These are phyloP conservation scores for Petrocephalus microphthalmus DNA, from an alignment of 2,113 vertebrate species.

Conservation along the genomic window DNA sequence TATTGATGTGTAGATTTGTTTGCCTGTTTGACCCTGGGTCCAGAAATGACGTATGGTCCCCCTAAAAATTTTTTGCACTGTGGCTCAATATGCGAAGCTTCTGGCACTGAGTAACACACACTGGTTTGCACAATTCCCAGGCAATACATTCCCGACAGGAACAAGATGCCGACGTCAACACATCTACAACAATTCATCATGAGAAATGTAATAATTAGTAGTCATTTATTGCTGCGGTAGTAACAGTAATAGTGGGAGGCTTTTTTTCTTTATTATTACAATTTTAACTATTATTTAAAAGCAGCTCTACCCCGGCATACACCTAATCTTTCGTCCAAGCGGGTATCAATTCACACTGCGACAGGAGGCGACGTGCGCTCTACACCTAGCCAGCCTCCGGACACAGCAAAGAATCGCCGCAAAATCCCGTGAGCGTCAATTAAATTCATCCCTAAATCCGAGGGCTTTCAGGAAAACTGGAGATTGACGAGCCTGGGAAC, in stretches of 20 bases:
- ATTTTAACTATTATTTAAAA: too few relatives aligned
- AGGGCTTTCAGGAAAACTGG: neutral
- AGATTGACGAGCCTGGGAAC: neutral
- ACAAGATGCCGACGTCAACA: neutral
- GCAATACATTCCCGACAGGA: too few relatives aligned
- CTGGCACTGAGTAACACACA: too few relatives aligned
- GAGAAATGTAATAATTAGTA: neutral
- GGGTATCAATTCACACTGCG: neutral
- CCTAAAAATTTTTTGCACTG: too few relatives aligned
- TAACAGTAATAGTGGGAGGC: neutral
- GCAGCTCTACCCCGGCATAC: neutral
- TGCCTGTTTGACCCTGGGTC: too few relatives aligned
- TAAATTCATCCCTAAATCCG: neutral
- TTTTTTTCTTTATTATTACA: too few relatives aligned
- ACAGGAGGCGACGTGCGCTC: neutral
- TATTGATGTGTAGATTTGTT: too few relatives aligned
- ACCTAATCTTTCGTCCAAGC: neutral
- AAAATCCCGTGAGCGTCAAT: neutral
- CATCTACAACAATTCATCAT: neutral
- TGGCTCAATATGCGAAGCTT: too few relatives aligned
- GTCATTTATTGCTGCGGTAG: neutral
- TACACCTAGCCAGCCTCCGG: neutral
- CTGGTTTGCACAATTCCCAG: too few relatives aligned
- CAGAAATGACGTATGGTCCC: too few relatives aligned
- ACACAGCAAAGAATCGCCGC: neutral